Base-by-base conservation (phyloP, 2,797 vertebrate species). In the Loriculus beryllinus region DNA sequence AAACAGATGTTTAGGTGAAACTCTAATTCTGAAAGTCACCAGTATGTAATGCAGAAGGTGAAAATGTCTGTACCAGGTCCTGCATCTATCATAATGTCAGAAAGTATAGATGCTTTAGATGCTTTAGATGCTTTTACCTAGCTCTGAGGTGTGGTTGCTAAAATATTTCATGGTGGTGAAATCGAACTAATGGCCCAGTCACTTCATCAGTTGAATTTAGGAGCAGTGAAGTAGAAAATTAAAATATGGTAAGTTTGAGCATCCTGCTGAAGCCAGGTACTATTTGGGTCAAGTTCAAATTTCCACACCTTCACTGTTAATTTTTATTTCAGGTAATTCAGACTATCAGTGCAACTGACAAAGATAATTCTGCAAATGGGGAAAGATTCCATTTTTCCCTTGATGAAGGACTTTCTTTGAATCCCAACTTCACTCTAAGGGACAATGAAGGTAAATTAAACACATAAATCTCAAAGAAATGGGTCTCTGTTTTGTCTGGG, bases 361-460 rank as follows among this genome's bases (percentile, higher is more conserved):
- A 98, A 97, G 99, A 99, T 77, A 98, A 99, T 97, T 98, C 99
- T 96, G 99, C 99, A 97, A 99, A 99, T 77, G 99, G 99, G 67
- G 98, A 98, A 93, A 97, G 98, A 81, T 99, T 99, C 96, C 98
- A 98, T 92, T 99, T 99, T 92, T 98, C 98, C 78, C 95, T 99
- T 79, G 98, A 98, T 18, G 98, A 98, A 92, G 98, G 96, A 48
- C 97, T 98, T 65, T 97, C 98, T 21, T 92, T 98, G 94, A 99
- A 99, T 97, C 99, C 99, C 95, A 99, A 99, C 98, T 99, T 99
- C 97, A 99, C 99, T 74, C 96, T 99, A 78, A 99, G 98, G 97
- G 99, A 99, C 97, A 99, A 99, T 90, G 98, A 99, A 99, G 99
- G 99, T 99, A 99, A 98, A 97, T 92, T 31, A 88, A 87, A 85